Conservation (phyloP, 2,888 invertebrate species). For the Neoaliturus tenellus region DNA sequence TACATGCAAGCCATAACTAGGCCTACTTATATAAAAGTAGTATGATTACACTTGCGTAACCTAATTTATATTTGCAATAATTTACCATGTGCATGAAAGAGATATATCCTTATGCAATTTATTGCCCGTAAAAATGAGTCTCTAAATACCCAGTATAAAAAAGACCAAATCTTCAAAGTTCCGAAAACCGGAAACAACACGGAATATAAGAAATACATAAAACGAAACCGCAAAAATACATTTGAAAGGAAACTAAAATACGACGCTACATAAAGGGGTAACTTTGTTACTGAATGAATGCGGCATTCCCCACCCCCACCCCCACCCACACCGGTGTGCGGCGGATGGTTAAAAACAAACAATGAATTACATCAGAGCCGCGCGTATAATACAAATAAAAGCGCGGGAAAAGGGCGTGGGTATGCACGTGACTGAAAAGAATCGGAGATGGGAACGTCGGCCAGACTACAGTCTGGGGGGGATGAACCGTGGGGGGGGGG, state of each 20-base stretch:
- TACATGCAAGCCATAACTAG: no score
- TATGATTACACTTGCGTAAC: no score
- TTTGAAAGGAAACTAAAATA: not conserved
- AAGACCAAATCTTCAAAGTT: no score
- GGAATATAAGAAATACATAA: not conserved
- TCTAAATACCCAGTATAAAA: no score
- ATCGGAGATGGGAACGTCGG: constrained; percentile 34
- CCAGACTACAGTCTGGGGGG: constrained; percentile 27
- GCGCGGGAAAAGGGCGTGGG: constrained; percentile 14
- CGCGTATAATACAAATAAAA: constrained; percentile 46
- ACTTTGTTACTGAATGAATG: constrained; percentile 49
- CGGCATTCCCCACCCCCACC: not conserved
- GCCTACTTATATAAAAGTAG: no score
- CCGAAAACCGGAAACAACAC: no score
- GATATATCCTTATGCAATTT: no score
- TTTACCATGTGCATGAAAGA: no score
- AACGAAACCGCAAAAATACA: not conserved
- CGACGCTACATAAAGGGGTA: not conserved
- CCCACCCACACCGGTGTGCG: not conserved
- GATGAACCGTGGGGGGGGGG: not conserved
- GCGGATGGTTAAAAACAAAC: constrained; percentile 44
- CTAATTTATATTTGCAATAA: no score
- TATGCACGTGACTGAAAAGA: constrained; percentile 38
- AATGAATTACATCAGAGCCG: constrained; percentile 50
- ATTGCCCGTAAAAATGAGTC: no score